Evolutionary conservation across 2,888 invertebrate genomes (phyloP).

Genomic region (Drosophila buzzatii): DNA sequence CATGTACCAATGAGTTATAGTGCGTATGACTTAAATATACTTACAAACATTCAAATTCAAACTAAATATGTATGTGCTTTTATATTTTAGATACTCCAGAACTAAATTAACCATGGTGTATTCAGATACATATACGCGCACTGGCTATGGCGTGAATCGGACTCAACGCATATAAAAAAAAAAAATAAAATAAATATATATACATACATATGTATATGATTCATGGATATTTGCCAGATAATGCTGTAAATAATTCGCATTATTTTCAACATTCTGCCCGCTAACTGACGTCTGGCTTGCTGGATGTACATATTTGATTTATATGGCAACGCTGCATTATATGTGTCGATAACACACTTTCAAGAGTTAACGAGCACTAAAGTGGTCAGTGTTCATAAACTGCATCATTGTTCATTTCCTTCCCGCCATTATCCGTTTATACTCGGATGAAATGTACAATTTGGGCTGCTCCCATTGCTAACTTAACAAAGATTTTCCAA

Average conservation of each 20-base stretch:
- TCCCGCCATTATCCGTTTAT: constrained; percentile 15
- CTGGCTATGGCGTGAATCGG: no score
- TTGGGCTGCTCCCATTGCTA: background rate
- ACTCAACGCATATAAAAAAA: no score
- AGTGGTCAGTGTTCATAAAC: background rate
- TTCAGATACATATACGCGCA: no score
- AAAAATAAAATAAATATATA: background rate
- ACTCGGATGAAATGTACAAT: background rate
- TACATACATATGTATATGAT: background rate
- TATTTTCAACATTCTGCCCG: background rate
- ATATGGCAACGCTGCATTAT: background rate
- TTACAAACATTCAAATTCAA: constrained; percentile 19
- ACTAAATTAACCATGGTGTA: background rate
- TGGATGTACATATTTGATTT: background rate
- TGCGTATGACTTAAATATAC: constrained; percentile 38
- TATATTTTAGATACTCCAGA: background rate
- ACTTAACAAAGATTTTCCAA: background rate
- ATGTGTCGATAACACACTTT: background rate
- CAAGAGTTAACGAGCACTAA: background rate
- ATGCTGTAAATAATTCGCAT: background rate
- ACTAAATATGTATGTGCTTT: background rate
- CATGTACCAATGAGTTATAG: constrained; percentile 36
- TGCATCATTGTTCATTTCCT: background rate
- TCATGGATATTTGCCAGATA: no score
- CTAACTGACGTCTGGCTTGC: background rate